Conservation (phyloP, 2,797 vertebrate genomes). For the Danio jaintianensis region DNA sequence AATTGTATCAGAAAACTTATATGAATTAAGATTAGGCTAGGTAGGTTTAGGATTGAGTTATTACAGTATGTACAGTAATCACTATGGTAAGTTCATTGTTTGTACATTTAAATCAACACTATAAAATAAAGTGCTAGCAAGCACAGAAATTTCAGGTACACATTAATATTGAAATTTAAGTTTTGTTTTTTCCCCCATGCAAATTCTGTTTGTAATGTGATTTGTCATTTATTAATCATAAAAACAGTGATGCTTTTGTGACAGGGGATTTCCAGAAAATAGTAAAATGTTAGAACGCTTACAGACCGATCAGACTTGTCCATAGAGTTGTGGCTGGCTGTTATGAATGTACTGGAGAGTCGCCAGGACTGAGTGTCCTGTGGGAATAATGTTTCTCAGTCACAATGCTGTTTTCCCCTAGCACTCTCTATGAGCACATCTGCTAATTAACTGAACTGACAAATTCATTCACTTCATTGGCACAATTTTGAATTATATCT, state of each 20-base stretch:
- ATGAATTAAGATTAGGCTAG: too few species aligned
- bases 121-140: too few species aligned
- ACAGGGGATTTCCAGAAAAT: neutral
- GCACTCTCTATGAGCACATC: neutral
- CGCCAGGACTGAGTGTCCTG: neutral
- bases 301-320: neutral
- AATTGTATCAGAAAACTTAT: too few species aligned
- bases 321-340: neutral
- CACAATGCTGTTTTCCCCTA: neutral
- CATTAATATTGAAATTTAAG: too few species aligned
- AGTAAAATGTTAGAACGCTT: neutral
- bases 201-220: too few species aligned
- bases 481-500: neutral
- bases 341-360: neutral
- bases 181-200: too few species aligned
- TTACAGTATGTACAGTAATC: too few species aligned
- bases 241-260: neutral
- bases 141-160: too few species aligned
- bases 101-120: too few species aligned
- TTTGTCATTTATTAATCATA: neutral
- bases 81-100: too few species aligned
- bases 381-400: conserved; percentile 25
- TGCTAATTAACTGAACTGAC: conserved; percentile 20
- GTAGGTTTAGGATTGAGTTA: too few species aligned
- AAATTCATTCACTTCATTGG: neutral